A percentile compares a stretch with the other conserved stretches of the same genome.
phyloP scores from a whole-genome alignment of 1,140 invertebrate genomes.

The Drosophila nigromelanica region DNA sequence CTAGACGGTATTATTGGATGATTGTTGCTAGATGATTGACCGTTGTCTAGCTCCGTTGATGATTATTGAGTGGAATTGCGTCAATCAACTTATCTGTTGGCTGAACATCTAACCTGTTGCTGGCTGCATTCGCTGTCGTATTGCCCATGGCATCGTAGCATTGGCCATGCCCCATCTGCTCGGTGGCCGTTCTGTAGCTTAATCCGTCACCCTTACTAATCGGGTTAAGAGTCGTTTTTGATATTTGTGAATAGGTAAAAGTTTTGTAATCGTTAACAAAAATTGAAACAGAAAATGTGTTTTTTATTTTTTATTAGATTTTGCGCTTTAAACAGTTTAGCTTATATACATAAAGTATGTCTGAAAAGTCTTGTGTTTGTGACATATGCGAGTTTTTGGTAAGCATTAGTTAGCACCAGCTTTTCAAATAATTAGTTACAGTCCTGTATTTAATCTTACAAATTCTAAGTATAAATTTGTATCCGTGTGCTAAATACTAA shows the following conservation, averaged over 20 bases:
- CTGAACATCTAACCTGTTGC: slow-evolving; percentile 88
- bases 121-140: slow-evolving; percentile 85
- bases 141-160: slow-evolving; percentile 95
- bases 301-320: slow-evolving; percentile 35
- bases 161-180: slow-evolving; percentile 87
- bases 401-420: slow-evolving; percentile 36
- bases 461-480: slow-evolving; percentile 5
- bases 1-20: slow-evolving; percentile 46
- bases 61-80: slow-evolving; percentile 54
- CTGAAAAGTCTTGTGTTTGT: neutral
- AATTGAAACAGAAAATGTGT: slow-evolving; percentile 24
- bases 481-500: slow-evolving; percentile 10
- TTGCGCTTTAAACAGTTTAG: slow-evolving; percentile 37
- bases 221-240: slow-evolving; percentile 73
- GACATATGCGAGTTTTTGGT: slow-evolving; percentile 19
- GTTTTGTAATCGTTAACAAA: slow-evolving; percentile 64
- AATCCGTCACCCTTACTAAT: slow-evolving; percentile 95
- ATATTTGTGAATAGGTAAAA: slow-evolving; percentile 79
- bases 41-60: slow-evolving; percentile 49
- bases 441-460: neutral
- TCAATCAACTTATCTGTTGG: slow-evolving; percentile 80
- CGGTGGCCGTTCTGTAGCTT: slow-evolving; percentile 92
- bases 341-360: neutral
- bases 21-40: slow-evolving; percentile 34
- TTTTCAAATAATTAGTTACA: slow-evolving; percentile 27